Percentiles rank a stretch among this genome's conserved stretches.
Evolutionary conservation across 2,113 vertebrate species (phyloP).

Genomic region (Thermophis baileyi): DNA sequence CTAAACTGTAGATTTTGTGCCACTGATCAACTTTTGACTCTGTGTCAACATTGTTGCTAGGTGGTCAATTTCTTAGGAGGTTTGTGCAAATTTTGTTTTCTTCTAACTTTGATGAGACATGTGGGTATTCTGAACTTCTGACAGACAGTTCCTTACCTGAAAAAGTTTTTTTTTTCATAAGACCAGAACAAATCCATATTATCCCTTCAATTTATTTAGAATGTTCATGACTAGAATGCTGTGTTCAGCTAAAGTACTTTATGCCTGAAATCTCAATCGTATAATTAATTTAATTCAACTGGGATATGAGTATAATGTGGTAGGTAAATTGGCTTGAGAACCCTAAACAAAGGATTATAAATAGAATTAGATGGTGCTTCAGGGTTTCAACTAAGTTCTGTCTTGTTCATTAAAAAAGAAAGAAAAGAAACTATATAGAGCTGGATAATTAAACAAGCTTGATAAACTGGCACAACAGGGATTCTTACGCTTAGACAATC

Average conservation of each 20-base stretch:
- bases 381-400: constrained; percentile 47
- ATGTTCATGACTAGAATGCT: neutral
- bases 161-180: neutral
- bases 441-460: neutral
- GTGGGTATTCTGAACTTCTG: neutral
- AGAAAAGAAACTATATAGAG: neutral
- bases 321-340: constrained; percentile 57
- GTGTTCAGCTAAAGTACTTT: constrained; percentile 47
- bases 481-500: neutral
- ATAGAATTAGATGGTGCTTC: constrained; percentile 25
- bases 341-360: constrained; percentile 63
- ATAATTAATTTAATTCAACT: constrained; percentile 62
- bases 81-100: neutral
- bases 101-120: neutral
- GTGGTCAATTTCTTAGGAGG: neutral
- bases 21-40: neutral
- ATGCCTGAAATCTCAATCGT: constrained; percentile 54
- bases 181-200: constrained; percentile 14
- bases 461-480: neutral
- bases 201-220: neutral
- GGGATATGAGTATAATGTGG: constrained; percentile 59
- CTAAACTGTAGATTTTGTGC: neutral
- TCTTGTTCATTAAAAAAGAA: constrained; percentile 45
- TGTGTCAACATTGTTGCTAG: neutral
- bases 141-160: neutral